phyloP scores from a whole-genome alignment of 1,140 invertebrate species.

The Oppia nitens region DNA sequence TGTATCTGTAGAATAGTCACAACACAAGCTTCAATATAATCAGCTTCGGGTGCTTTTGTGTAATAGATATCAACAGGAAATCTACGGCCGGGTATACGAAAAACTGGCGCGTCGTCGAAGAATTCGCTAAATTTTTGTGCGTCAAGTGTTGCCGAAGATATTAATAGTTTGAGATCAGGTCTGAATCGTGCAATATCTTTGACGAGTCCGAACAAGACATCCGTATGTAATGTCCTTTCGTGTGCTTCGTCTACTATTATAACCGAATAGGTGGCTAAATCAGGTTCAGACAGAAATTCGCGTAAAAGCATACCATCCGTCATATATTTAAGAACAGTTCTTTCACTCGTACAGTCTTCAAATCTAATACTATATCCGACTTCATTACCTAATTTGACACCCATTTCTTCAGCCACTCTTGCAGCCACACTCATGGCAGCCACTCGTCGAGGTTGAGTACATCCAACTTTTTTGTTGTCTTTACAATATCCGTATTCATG shows the following conservation, averaged over 20 bases:
- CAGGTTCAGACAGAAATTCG: slow-evolving; percentile 93
- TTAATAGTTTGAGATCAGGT: slow-evolving; percentile 82
- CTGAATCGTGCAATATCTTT: slow-evolving; percentile 91
- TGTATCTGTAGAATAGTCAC: slow-evolving; percentile 96
- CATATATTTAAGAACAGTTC: slow-evolving; percentile 90
- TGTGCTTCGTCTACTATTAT: slow-evolving; percentile 99
- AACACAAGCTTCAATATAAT: slow-evolving; percentile 93
- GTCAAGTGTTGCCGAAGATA: slow-evolving; percentile 94
- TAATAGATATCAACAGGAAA: slow-evolving; percentile 92
- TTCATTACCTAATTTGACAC: slow-evolving; percentile 47
- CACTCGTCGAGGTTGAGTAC: slow-evolving; percentile 58
- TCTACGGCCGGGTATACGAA: slow-evolving; percentile 73
- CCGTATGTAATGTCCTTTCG: slow-evolving; percentile 91
- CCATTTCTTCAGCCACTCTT: slow-evolving; percentile 52
- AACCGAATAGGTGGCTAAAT: slow-evolving; percentile 77
- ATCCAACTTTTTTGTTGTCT: slow-evolving; percentile 58
- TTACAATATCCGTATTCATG: slow-evolving; percentile 52
- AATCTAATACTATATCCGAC: slow-evolving; percentile 61
- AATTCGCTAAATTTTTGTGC: slow-evolving; percentile 96
- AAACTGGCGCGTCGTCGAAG: slow-evolving; percentile 96
- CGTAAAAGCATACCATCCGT: slow-evolving; percentile 95
- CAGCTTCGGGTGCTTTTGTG: slow-evolving; percentile 94
- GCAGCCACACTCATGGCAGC: slow-evolving; percentile 61
- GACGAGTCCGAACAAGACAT: slow-evolving; percentile 93
- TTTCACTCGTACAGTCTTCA: slow-evolving; percentile 57